Base-by-base conservation (phyloP, 2,797 vertebrate species). In the Sebastes miniatus region DNA sequence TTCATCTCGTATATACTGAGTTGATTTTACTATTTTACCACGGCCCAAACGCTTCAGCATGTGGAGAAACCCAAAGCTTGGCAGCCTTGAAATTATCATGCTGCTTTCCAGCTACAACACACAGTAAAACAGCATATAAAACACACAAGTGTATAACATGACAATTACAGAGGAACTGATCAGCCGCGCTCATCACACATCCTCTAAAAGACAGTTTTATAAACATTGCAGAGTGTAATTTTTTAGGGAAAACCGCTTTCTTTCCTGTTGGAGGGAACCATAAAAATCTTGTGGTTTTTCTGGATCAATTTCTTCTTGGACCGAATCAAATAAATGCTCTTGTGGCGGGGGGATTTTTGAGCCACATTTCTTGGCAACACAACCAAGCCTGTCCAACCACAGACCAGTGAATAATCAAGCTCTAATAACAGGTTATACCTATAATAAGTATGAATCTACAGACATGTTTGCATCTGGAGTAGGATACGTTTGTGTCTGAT, bases 241-340 rank as follows among this genome's bases (percentile, higher is more conserved):
- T 34, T 32, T 73, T 8, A 5, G 47, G 43, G 43, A 10, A 65
- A 88, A 80, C 72, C 85, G 31, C 76, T 59, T 67, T 75, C 57
- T 70, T 79, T 80, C 67, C 82, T 73, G 59, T 77, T 84, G 83
- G 76, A 76, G 32, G 50, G 72, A 73, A 79, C 22, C 56, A 31
- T 68, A 69, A 62, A 62, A 59, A 73, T 83, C 68, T 71, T 81
- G 79, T 47, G 81, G 80, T 83, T 91, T 88, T 77, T 62, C 39
- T 32, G 70, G 57, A 84, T 80, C 32, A 56, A 57, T 68, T 73
- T 83, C 70, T 77, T 25, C 73, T 87, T 81, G 52, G 69, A 88
- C 73, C 77, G 85, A 83, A 81, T 92, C 68, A 83, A 85, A 77
- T 85, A 71, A 77, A 80, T 69, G 39, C 78, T 91, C 39, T 69